Evolutionary conservation across 2,113 vertebrate species (phyloP).

Genomic region (Rhinoderma darwinii): DNA sequence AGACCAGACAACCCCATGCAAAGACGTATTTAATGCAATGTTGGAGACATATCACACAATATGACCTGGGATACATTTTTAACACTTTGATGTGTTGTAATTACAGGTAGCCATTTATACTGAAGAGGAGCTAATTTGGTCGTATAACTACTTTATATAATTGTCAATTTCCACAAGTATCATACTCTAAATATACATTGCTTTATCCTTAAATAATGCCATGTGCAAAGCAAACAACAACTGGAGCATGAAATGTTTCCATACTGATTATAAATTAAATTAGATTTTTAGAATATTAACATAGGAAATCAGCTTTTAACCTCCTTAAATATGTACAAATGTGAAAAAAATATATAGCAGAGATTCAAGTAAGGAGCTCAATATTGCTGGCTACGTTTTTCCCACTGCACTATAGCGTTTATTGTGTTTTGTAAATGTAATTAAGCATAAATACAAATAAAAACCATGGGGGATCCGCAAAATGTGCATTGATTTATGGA

Average conservation of each 20-base stretch:
- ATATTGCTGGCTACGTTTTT: not conserved
- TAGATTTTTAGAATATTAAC: not conserved
- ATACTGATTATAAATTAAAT: not conserved
- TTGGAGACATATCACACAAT: too few species aligned
- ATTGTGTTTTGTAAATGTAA: slow-evolving; percentile 42
- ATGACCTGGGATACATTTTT: not conserved
- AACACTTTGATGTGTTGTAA: not conserved
- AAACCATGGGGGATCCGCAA: not conserved
- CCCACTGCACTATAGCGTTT: not conserved
- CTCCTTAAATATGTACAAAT: not conserved
- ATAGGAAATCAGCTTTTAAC: not conserved
- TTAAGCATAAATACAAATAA: slow-evolving; percentile 18
- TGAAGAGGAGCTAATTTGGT: not conserved
- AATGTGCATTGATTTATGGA: slow-evolving; percentile 22
- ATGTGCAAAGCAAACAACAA: not conserved
- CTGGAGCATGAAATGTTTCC: not conserved
- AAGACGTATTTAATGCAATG: too few species aligned
- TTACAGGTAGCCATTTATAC: not conserved
- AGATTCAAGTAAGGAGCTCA: not conserved
- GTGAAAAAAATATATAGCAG: not conserved
- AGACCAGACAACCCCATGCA: too few species aligned
- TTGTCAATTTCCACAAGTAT: not conserved
- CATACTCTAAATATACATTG: not conserved
- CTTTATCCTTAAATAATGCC: not conserved
- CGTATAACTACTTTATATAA: not conserved